Evolutionary conservation across 2,113 vertebrate species (phyloP).

Genomic region (Apeltes quadracus): DNA sequence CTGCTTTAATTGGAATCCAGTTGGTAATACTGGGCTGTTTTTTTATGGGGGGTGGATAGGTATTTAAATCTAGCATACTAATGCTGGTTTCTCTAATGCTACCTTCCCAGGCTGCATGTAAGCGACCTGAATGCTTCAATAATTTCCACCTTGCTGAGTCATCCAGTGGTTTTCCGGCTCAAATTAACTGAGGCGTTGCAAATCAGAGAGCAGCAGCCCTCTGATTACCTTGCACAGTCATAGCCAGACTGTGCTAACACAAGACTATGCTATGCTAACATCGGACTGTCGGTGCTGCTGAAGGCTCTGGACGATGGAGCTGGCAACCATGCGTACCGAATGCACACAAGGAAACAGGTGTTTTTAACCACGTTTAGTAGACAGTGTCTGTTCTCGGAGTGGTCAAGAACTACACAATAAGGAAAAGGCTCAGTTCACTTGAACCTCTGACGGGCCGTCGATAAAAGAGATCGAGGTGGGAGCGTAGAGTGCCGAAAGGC

Average conservation of each 20-base stretch:
- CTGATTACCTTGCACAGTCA: too few relatives aligned
- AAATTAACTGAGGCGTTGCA: conserved; percentile 40
- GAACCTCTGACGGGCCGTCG: conserved; percentile 31
- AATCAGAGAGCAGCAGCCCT: conserved; percentile 49
- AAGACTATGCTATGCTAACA: too few relatives aligned
- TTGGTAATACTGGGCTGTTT: background rate
- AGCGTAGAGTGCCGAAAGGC: background rate
- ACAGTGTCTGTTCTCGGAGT: conserved; percentile 2
- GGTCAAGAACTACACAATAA: background rate
- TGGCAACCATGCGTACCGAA: conserved; percentile 8
- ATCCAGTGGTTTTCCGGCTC: conserved; percentile 29
- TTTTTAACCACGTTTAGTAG: background rate
- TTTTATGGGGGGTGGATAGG: background rate
- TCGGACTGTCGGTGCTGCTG: conserved; percentile 29
- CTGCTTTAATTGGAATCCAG: background rate
- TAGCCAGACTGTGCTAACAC: too few relatives aligned
- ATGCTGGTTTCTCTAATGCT: background rate
- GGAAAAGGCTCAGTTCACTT: background rate
- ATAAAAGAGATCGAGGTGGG: conserved; percentile 22
- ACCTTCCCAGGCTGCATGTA: background rate
- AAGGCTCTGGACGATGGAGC: conserved; percentile 46
- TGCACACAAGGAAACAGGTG: conserved; percentile 28
- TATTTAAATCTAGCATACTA: background rate
- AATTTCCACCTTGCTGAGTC: conserved; percentile 41
- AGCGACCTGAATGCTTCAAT: conserved; percentile 18